Evolutionary conservation across 2,113 vertebrate genomes (phyloP).

Genomic region (Entomyzon cyanotis): DNA sequence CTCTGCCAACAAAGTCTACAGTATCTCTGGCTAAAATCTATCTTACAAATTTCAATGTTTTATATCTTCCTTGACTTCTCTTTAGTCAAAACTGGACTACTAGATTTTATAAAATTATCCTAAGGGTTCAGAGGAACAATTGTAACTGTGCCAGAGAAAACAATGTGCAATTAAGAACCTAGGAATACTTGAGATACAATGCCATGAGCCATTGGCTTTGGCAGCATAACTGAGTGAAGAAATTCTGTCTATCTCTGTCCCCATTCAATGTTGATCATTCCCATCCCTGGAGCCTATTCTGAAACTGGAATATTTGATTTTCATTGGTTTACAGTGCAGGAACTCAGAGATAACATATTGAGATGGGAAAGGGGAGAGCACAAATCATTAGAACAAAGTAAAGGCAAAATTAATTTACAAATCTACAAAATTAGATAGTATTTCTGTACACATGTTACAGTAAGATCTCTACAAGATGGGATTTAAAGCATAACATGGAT

Average conservation of each 20-base stretch:
- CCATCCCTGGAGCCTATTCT: neutral
- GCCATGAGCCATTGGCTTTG: neutral
- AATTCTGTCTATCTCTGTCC: neutral
- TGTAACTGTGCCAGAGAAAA: neutral
- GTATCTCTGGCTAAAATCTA: neutral
- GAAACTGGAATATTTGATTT: neutral
- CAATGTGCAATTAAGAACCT: neutral
- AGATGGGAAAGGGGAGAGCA: neutral
- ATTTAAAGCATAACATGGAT: neutral
- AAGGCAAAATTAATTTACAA: neutral
- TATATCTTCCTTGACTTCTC: neutral
- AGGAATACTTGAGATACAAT: neutral
- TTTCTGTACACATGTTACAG: neutral
- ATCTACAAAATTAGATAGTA: neutral
- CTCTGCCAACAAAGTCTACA: neutral
- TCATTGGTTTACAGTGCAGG: neutral
- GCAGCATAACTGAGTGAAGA: neutral
- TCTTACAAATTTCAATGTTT: neutral
- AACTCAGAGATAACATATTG: neutral
- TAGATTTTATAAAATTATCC: neutral
- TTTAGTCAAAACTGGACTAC: neutral
- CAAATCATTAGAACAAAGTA: neutral
- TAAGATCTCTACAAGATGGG: neutral
- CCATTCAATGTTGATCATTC: neutral
- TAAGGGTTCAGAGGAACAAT: neutral